A percentile compares a stretch with the other conserved stretches of the same genome.
Conservation (phyloP, 1,140 invertebrate species). For the Aphelenchoides fujianensis region DNA sequence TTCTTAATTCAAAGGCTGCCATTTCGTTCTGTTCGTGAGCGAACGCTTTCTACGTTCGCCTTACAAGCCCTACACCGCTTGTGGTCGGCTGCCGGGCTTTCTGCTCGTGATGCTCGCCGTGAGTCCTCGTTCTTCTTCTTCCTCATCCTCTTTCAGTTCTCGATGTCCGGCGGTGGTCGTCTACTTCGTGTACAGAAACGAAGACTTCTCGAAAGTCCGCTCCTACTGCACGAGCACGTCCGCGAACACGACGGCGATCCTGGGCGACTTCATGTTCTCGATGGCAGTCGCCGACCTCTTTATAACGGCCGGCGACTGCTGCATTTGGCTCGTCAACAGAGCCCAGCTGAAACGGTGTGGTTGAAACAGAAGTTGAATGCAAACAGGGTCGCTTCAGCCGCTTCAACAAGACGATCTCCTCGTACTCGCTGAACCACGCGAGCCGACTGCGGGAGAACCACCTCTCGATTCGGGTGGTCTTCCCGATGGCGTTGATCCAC, state of each 20-base stretch:
- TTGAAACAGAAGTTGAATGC: background rate
- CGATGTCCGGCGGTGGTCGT: background rate
- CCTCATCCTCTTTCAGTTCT: background rate
- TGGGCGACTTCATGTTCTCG: background rate
- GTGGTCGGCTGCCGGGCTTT: background rate
- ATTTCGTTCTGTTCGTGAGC: too few species aligned
- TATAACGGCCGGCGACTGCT: background rate
- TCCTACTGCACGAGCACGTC: background rate
- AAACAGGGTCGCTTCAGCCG: background rate
- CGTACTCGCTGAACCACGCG: background rate
- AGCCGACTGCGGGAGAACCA: background rate
- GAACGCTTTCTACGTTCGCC: background rate
- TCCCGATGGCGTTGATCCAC: background rate
- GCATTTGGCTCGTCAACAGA: background rate
- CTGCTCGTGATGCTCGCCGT: background rate
- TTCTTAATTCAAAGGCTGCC: too few species aligned
- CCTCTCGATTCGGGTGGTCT: background rate
- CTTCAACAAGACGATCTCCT: background rate
- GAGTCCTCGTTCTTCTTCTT: background rate
- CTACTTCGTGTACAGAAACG: background rate
- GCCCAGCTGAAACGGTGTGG: background rate
- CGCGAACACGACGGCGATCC: background rate
- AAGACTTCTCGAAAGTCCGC: background rate
- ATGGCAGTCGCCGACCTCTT: background rate
- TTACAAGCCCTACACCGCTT: background rate